These are phyloP conservation scores for Agrotis exclamationis DNA, from an alignment of 2,888 invertebrate genomes.

Conservation along the genomic window DNA sequence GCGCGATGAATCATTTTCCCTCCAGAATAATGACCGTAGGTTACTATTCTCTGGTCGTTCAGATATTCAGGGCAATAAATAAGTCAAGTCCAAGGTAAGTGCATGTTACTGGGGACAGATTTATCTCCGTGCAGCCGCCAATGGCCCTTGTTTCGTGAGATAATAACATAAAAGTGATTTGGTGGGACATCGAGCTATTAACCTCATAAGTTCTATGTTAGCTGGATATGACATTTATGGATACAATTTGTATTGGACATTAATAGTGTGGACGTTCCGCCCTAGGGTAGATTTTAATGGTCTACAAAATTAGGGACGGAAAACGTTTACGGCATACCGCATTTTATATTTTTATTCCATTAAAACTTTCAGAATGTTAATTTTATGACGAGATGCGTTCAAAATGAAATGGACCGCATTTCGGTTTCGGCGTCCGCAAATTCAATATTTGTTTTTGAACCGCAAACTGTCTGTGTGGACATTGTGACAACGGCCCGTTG, in stretches of 20 bases:
- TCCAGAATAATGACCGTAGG: conserved; percentile 53
- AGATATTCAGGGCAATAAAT: conserved; percentile 74
- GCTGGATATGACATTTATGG: conserved; percentile 31
- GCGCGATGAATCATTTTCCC: conserved; percentile 61
- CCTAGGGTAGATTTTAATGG: conserved; percentile 33
- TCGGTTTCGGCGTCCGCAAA: conserved; percentile 7
- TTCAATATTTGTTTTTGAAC: conserved; percentile 25
- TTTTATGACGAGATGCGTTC: conserved; percentile 6
- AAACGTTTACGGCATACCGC: conserved; percentile 21
- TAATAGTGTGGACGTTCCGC: conserved; percentile 26
- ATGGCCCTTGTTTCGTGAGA: conserved; percentile 61
- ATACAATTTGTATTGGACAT: conserved; percentile 27
- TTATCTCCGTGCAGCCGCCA: conserved; percentile 52
- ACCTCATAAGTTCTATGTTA: conserved; percentile 24
- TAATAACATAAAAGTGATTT: conserved; percentile 65
- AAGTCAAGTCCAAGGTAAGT: conserved; percentile 75
- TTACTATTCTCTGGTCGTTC: conserved; percentile 55
- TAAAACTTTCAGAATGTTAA: conserved; percentile 13
- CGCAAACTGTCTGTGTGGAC: not conserved
- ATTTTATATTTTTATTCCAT: conserved; percentile 28
- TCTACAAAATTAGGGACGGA: conserved; percentile 26
- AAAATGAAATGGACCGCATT: not conserved
- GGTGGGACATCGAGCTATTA: conserved; percentile 46
- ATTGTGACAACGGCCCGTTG: conserved; percentile 7
- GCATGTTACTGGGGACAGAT: conserved; percentile 58